Conservation (phyloP, 35 echinoderm and acorn worm genomes). For the Diadema setosum region DNA sequence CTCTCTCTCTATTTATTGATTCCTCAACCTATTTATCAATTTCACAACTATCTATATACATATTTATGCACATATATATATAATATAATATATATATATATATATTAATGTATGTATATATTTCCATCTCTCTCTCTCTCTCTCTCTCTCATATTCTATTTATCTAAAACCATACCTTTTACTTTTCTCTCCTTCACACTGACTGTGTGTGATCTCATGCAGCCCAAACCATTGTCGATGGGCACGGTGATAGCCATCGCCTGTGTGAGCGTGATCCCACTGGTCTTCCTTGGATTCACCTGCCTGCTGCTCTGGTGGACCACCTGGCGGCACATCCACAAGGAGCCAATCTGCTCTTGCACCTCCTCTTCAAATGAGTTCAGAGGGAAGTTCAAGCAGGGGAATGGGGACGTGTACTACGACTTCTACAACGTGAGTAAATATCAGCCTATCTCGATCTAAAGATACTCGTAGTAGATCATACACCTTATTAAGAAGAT, state of each 20-base stretch:
- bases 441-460: background rate
- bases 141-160: too few species aligned
- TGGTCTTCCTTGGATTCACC: conserved; percentile 41
- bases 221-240: conserved; percentile 26
- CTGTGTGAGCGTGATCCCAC: background rate
- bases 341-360: conserved; percentile 36
- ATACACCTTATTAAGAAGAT: background rate
- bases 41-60: too few species aligned
- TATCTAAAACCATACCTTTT: too few species aligned
- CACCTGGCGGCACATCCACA: conserved; percentile 67
- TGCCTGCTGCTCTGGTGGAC: conserved; percentile 44
- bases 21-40: too few species aligned
- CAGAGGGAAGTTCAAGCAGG: background rate
- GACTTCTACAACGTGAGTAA: background rate
- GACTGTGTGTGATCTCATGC: too few species aligned
- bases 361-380: background rate
- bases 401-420: conserved; percentile 13
- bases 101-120: too few species aligned
- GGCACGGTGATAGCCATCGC: conserved; percentile 26
- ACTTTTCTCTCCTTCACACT: background rate
- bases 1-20: too few species aligned
- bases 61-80: too few species aligned
- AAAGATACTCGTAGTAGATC: background rate
- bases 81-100: too few species aligned
- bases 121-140: too few species aligned